Evolutionary conservation across 1,140 invertebrate species (phyloP).

Genomic region (Trachymyrmex septentrionalis): DNA sequence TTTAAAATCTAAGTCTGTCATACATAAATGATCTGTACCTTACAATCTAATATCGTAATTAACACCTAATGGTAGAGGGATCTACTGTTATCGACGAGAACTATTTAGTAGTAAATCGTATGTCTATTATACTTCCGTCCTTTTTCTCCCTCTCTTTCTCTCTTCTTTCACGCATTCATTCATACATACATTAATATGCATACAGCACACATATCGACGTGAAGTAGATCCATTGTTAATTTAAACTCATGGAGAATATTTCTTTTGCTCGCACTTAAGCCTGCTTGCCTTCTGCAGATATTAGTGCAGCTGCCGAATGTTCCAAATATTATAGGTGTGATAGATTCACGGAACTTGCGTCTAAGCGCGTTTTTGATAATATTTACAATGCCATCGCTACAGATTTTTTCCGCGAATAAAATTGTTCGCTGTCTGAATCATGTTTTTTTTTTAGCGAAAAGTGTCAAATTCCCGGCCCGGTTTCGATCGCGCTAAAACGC

Average conservation of each 20-base stretch:
- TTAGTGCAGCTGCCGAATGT: not conserved
- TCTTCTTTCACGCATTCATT: slow-evolving; percentile 44
- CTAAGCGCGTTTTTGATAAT: slow-evolving; percentile 25
- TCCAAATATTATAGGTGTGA: slow-evolving; percentile 9
- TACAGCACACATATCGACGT: slow-evolving; percentile 21
- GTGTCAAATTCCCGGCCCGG: not conserved
- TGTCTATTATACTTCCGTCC: slow-evolving; percentile 57
- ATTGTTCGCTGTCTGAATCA: slow-evolving; percentile 23
- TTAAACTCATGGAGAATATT: slow-evolving; percentile 52
- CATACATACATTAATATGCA: slow-evolving; percentile 56
- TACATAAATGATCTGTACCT: slow-evolving; percentile 80
- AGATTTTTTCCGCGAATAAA: not conserved
- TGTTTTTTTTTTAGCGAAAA: not conserved
- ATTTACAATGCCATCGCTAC: slow-evolving; percentile 40
- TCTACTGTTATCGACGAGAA: slow-evolving; percentile 79
- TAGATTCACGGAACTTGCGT: slow-evolving; percentile 35
- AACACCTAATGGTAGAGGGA: slow-evolving; percentile 85
- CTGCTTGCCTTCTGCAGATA: not conserved
- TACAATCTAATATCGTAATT: slow-evolving; percentile 80
- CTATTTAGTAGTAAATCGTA: slow-evolving; percentile 76
- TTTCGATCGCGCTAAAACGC: slow-evolving; percentile 45
- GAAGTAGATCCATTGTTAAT: slow-evolving; percentile 34
- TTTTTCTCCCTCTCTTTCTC: slow-evolving; percentile 42
- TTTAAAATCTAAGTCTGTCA: slow-evolving; percentile 81
- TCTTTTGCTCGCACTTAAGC: not conserved